Percentiles rank a stretch among this genome's conserved stretches.
Conservation (phyloP, 2,888 invertebrate genomes). For the Exephanes ischioxanthus region DNA sequence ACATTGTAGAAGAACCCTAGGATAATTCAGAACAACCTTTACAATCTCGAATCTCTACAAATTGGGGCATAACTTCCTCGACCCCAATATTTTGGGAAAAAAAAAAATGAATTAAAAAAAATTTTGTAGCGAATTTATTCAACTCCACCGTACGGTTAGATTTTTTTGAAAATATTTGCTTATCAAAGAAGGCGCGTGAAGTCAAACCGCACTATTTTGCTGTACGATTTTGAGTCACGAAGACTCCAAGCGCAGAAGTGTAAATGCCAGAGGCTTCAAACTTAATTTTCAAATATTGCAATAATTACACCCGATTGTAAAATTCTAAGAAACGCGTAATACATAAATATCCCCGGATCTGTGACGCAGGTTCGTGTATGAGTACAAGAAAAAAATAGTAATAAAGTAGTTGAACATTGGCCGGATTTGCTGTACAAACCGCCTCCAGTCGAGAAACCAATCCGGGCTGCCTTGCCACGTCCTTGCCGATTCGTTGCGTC, state of each 20-base stretch:
- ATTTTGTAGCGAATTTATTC: too few relatives aligned
- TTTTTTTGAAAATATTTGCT: too few relatives aligned
- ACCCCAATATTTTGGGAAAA: too few relatives aligned
- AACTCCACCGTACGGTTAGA: too few relatives aligned
- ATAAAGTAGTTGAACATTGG: constrained; percentile 20
- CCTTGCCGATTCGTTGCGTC: constrained; percentile 76
- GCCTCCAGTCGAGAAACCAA: constrained; percentile 72
- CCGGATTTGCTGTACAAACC: constrained; percentile 54
- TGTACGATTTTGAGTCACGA: too few relatives aligned
- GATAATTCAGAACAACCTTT: too few relatives aligned
- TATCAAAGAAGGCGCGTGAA: too few relatives aligned
- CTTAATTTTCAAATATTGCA: neutral
- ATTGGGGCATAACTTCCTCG: too few relatives aligned
- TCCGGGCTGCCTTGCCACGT: constrained; percentile 76
- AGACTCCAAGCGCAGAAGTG: neutral
- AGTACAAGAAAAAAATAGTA: constrained; percentile 22
- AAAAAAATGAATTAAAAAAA: neutral
- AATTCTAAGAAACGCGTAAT: neutral
- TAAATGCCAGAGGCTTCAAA: too few relatives aligned
- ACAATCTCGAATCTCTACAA: too few relatives aligned
- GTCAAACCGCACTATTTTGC: too few relatives aligned
- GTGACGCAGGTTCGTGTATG: neutral
- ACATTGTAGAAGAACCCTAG: too few relatives aligned
- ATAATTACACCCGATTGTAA: neutral
- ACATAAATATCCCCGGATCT: neutral